phyloP scores from a whole-genome alignment of 2,888 invertebrate species.

The Tetranychus piercei region DNA sequence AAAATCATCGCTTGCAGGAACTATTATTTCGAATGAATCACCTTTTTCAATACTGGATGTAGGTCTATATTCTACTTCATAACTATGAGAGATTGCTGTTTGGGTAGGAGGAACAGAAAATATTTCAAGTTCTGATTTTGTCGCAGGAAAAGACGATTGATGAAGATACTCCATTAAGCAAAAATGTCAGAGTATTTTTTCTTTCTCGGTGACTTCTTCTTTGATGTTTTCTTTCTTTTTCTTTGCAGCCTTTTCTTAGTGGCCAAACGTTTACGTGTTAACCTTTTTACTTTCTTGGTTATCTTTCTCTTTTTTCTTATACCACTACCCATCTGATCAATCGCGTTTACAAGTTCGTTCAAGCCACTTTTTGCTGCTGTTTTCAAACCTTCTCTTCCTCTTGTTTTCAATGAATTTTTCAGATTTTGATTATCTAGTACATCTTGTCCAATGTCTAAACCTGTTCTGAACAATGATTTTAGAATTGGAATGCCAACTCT shows the following conservation, averaged over 20 bases:
- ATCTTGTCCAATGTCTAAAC: neutral
- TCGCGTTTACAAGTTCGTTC: neutral
- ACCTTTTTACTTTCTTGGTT: neutral
- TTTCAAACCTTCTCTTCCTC: neutral
- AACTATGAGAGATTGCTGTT: neutral
- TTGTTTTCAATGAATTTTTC: neutral
- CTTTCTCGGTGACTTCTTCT: too few relatives aligned
- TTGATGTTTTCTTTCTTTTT: too few relatives aligned
- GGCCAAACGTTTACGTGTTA: too few relatives aligned
- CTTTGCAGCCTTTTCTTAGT: too few relatives aligned
- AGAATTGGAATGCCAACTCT: neutral
- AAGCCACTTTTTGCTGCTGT: neutral
- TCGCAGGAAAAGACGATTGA: neutral
- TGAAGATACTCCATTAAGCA: neutral
- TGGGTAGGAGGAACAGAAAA: neutral
- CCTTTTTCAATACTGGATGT: neutral
- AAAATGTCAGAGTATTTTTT: neutral
- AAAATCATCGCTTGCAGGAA: neutral
- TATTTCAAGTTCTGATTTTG: neutral
- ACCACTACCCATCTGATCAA: neutral
- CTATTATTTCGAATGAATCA: neutral
- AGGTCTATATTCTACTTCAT: neutral
- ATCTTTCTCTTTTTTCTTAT: neutral
- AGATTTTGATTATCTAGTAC: neutral
- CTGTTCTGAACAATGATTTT: neutral